Conservation (phyloP, 2,113 vertebrate species). For the Vanacampus margaritifer region DNA sequence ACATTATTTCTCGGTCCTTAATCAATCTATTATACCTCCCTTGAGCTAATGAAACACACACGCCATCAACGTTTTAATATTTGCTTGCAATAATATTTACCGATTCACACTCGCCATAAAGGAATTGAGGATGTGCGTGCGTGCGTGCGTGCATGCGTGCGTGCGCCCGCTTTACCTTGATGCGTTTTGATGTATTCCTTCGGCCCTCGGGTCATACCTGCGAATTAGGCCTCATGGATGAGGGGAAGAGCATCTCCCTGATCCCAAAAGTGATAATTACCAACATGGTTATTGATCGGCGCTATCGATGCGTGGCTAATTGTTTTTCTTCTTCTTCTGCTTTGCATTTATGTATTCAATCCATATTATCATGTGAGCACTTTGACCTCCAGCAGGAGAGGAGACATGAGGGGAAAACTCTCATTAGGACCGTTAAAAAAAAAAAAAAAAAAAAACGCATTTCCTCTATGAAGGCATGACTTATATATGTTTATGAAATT, state of each 20-base stretch:
- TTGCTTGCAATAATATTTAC: constrained; percentile 42
- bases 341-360: constrained; percentile 70
- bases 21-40: too few relatives aligned
- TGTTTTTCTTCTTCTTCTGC: constrained; percentile 65
- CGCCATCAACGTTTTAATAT: constrained; percentile 43
- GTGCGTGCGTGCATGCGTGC: too few relatives aligned
- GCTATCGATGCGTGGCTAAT: constrained; percentile 76
- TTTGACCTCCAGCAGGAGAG: constrained; percentile 70
- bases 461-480: constrained; percentile 16
- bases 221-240: constrained; percentile 68
- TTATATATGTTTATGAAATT: constrained; percentile 28
- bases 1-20: too few relatives aligned
- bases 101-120: constrained; percentile 56
- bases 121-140: constrained; percentile 32
- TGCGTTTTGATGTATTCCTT: constrained; percentile 70
- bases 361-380: constrained; percentile 49
- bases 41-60: too few relatives aligned
- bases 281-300: constrained; percentile 73
- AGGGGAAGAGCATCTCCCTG: constrained; percentile 66
- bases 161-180: constrained; percentile 53
- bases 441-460: constrained; percentile 17
- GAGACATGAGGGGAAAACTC: constrained; percentile 40
- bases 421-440: constrained; percentile 44
- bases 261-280: constrained; percentile 80
- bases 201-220: constrained; percentile 57